Evolutionary conservation across 2,113 vertebrate species (phyloP), one percentile per base, ranked within the genome.

Genomic region (Chaenogobius annularis): DNA sequence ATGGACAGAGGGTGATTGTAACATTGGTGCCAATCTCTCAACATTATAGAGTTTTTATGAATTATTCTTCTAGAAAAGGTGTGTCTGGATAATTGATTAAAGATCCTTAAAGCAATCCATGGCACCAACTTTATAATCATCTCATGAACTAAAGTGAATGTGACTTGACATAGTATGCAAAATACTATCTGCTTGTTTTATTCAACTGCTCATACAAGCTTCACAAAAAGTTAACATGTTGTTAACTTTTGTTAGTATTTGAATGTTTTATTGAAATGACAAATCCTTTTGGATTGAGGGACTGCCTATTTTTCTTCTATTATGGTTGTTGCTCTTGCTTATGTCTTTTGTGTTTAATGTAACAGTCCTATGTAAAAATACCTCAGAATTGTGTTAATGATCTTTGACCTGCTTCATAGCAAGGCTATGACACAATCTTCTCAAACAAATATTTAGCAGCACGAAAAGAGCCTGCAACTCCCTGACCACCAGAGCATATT

Each of bases 401-500:
- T 77, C 81, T 87, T 71, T 85, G 88, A 87, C 90, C 87, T 81
- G 80, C 80, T 91, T 87, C 89, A 81, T 77, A 89, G 87, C 79
- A 84, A 83, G 81, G 72, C 72, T 70, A 77, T 71, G 77, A 84
- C 77, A 83, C 82, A 78, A 70, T 80, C 85, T 73, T 83, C 80
- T 78, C 46, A 79, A 75, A 88, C 73, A 78, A 81, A 79, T 82
- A 56, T 50, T 52, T 76, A 81, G 62, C 55, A 10, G 59, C 74
- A 66, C 64, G 26, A 91, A 79, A 91, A 63, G 79, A 90, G 88
- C 81, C 80, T 92, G 75, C 62, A 92, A 93, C 93, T 93, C 85
- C 85, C 92, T 96, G 94, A 95, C 95, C 92, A 94, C 95, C 94
- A 94, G 93, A 95, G 93, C 93, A 91, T 93, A 94, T 95, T 70